Percentiles rank a stretch among this genome's conserved stretches.
phyloP scores from a whole-genome alignment of 2,888 invertebrate species.

The Argyresthia goedartella region DNA sequence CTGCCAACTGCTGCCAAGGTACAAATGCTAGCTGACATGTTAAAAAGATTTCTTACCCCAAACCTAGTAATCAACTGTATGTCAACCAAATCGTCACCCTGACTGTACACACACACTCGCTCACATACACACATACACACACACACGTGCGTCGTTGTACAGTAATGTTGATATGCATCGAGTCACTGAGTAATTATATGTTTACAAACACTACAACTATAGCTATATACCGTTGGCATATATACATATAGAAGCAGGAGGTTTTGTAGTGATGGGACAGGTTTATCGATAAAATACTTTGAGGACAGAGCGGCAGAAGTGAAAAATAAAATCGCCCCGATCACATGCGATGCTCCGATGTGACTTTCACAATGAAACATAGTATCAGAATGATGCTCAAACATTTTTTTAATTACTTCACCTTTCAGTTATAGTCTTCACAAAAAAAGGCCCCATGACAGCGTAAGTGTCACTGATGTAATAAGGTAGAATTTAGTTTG shows the following conservation, averaged over 20 bases:
- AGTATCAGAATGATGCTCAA: too few relatives aligned
- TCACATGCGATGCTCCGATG: too few relatives aligned
- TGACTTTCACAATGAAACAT: too few relatives aligned
- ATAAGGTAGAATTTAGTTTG: too few relatives aligned
- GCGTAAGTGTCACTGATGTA: too few relatives aligned
- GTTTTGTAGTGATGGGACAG: not conserved
- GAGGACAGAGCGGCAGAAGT: too few relatives aligned
- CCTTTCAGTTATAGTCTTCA: too few relatives aligned
- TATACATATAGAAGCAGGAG: not conserved
- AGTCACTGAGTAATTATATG: constrained; percentile 69
- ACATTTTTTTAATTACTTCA: too few relatives aligned
- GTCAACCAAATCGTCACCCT: not conserved
- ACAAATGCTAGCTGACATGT: not conserved
- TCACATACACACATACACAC: constrained; percentile 5
- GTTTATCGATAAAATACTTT: too few relatives aligned
- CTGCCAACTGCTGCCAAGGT: not conserved
- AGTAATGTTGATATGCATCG: constrained; percentile 54
- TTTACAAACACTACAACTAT: constrained; percentile 55
- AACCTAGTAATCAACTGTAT: not conserved
- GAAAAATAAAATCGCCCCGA: too few relatives aligned
- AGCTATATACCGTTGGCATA: constrained; percentile 1
- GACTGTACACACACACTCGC: not conserved
- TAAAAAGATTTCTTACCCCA: not conserved
- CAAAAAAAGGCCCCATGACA: too few relatives aligned
- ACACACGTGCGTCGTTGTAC: not conserved